These are phyloP conservation scores for Drosophila anomelani DNA, from an alignment of 2,888 invertebrate genomes.

Conservation along the genomic window DNA sequence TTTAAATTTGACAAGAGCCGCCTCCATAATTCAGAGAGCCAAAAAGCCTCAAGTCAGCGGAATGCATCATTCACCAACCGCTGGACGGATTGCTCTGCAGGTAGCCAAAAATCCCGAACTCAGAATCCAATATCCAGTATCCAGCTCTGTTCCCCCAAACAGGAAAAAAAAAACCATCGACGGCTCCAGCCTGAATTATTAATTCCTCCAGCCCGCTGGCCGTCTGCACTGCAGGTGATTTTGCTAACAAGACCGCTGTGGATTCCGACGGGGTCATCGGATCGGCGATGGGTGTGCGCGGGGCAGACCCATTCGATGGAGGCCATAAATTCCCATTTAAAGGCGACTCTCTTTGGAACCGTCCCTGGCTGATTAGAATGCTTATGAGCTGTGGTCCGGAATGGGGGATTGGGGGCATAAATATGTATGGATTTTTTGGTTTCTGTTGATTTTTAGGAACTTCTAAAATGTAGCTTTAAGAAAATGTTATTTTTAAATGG, in stretches of 20 bases:
- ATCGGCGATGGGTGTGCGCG: constrained; percentile 21
- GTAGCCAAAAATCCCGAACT: constrained; percentile 47
- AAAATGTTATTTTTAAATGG: too few species aligned
- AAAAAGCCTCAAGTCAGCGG: constrained; percentile 55
- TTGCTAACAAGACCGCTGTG: constrained; percentile 66
- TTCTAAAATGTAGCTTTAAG: too few species aligned
- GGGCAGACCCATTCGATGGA: constrained; percentile 51
- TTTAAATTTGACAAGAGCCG: constrained; percentile 52
- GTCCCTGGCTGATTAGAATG: constrained; percentile 39
- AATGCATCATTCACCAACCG: constrained; percentile 72
- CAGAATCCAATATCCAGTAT: constrained; percentile 13
- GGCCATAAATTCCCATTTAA: constrained; percentile 65
- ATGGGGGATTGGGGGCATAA: constrained; percentile 6
- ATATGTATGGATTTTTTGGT: constrained; percentile 4
- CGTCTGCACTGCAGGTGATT: constrained; percentile 73
- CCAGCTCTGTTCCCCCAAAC: constrained; percentile 10
- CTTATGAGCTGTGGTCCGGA: constrained; percentile 16
- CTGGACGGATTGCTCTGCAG: constrained; percentile 70
- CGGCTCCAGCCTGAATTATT: constrained; percentile 61
- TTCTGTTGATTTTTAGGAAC: background rate
- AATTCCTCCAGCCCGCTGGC: constrained; percentile 49
- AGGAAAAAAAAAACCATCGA: constrained; percentile 27
- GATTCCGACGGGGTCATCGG: constrained; percentile 42
- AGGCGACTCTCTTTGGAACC: constrained; percentile 19
- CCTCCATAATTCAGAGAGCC: constrained; percentile 59